Conservation (phyloP, 2,797 vertebrate species). For the Poeciliopsis paucimaculata region DNA sequence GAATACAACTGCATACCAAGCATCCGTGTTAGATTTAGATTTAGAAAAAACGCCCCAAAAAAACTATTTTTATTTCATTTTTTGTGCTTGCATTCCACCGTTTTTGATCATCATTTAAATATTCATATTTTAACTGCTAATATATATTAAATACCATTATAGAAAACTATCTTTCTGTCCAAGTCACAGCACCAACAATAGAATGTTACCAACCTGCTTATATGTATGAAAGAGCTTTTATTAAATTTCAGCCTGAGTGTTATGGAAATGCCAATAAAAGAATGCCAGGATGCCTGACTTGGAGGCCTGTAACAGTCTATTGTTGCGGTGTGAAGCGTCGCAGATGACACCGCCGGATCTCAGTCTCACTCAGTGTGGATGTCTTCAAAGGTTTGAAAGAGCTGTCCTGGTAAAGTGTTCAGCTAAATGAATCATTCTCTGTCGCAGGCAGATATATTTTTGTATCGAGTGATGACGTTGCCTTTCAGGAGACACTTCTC, state of each 20-base stretch:
- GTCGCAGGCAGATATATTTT: not conserved
- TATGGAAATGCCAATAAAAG: not conserved
- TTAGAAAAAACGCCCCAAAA: no score
- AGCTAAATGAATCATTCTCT: slow-evolving; percentile 2
- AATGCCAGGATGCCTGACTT: not conserved
- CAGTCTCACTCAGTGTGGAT: not conserved
- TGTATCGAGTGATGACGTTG: not conserved
- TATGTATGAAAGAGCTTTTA: not conserved
- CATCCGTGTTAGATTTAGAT: not conserved
- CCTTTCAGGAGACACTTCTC: not conserved
- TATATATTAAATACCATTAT: not conserved
- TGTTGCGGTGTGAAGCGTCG: not conserved
- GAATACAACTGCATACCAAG: not conserved
- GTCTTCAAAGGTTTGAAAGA: not conserved
- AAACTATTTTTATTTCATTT: not conserved
- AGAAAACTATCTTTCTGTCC: not conserved
- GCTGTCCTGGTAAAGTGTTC: not conserved
- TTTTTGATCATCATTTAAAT: not conserved
- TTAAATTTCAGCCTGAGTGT: not conserved
- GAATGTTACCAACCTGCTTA: not conserved
- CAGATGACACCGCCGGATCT: not conserved
- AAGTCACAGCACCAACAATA: not conserved
- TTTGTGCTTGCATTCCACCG: not conserved
- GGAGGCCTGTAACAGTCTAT: not conserved
- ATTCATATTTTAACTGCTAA: not conserved